phyloP scores from a whole-genome alignment of 2,113 vertebrate genomes.

The Chrysemys picta region DNA sequence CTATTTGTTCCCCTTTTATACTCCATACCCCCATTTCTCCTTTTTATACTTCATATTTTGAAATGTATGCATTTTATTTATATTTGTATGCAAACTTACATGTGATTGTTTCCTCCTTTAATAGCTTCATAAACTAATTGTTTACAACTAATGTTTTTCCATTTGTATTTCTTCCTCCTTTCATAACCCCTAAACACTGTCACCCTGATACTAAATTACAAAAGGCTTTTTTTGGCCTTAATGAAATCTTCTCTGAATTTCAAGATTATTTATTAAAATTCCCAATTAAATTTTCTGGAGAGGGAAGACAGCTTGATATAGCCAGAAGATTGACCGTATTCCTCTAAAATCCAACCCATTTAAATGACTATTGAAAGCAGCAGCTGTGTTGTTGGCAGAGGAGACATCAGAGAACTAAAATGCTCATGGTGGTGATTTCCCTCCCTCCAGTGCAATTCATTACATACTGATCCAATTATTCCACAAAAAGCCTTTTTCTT shows the following conservation, averaged over 20 bases:
- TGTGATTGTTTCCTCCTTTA: background rate
- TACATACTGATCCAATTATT: constrained; percentile 62
- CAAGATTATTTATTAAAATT: constrained; percentile 32
- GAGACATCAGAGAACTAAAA: constrained; percentile 23
- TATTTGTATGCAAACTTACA: background rate
- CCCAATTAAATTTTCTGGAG: constrained; percentile 53
- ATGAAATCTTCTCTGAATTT: constrained; percentile 30
- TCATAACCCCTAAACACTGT: background rate
- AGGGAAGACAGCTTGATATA: constrained; percentile 23
- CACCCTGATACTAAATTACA: background rate
- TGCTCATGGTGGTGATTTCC: constrained; percentile 38
- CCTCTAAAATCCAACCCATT: constrained; percentile 58
- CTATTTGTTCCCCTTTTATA: background rate
- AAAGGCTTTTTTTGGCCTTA: constrained; percentile 24
- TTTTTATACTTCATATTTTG: background rate
- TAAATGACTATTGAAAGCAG: constrained; percentile 52
- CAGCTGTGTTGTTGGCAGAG: constrained; percentile 76
- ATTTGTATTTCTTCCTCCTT: background rate
- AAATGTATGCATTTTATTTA: background rate
- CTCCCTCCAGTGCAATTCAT: constrained; percentile 33
- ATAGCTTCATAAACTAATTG: background rate
- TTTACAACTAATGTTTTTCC: background rate
- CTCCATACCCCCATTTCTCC: background rate
- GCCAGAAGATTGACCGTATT: constrained; percentile 69
- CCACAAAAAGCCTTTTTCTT: constrained; percentile 79